Evolutionary conservation across 2,888 invertebrate species (phyloP).

Genomic region (Nemotelus nigrinus): DNA sequence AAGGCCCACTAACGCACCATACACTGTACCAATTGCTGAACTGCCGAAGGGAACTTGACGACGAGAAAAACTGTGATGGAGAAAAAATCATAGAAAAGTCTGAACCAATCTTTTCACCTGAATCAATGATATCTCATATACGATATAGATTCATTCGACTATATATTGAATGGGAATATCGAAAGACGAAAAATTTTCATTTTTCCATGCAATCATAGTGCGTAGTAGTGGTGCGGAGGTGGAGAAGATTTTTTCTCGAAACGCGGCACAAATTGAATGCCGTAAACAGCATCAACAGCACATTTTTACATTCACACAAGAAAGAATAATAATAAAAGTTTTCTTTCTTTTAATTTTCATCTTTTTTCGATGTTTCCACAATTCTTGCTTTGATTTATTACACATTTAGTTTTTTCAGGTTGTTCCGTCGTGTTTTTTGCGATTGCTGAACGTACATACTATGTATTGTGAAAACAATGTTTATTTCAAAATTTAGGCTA

Average conservation of each 20-base stretch:
- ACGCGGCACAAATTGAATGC: no score
- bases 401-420: background rate
- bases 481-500: background rate
- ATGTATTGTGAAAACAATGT: constrained; percentile 17
- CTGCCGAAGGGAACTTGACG: background rate
- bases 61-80: constrained; percentile 2
- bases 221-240: no score
- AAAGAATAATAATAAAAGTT: constrained; percentile 9
- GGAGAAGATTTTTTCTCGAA: no score
- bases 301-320: background rate
- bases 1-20: background rate
- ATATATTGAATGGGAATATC: no score
- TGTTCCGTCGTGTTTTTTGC: no score
- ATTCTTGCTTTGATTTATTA: background rate
- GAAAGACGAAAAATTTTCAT: no score
- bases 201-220: no score
- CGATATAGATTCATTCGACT: background rate
- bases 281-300: background rate
- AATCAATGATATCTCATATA: constrained; percentile 22
- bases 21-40: background rate
- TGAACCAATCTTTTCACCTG: constrained; percentile 31
- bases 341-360: constrained; percentile 4
- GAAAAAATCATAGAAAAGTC: background rate
- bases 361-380: background rate
- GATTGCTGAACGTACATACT: background rate